Conservation (phyloP, 2,888 invertebrate genomes). For the Himalopsyche japonica region DNA sequence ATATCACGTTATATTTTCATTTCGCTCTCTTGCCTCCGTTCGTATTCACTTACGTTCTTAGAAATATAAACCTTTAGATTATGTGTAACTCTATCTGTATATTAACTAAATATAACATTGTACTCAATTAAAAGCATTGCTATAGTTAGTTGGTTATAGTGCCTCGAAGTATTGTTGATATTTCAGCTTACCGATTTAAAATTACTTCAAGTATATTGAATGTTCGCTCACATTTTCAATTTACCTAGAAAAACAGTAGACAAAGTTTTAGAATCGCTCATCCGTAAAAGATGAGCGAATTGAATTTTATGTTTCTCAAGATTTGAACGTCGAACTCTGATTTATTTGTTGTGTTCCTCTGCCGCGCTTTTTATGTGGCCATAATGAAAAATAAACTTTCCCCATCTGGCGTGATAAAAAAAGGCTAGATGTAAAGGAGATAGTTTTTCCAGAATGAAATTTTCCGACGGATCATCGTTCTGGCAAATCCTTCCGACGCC, state of each 20-base stretch:
- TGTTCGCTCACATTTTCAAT: background rate
- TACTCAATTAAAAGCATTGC: no score
- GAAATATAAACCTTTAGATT: no score
- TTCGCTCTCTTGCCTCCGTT: no score
- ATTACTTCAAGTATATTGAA: no score
- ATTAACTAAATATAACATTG: no score
- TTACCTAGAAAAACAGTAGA: background rate
- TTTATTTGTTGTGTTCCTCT: slow-evolving; percentile 22
- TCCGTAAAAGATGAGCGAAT: slow-evolving; percentile 7
- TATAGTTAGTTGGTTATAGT: no score
- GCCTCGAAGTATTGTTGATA: no score
- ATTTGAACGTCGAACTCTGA: slow-evolving; percentile 22
- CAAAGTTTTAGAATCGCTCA: background rate
- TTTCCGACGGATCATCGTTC: background rate
- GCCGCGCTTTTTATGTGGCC: background rate
- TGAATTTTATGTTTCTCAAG: slow-evolving; percentile 25
- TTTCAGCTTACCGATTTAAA: no score
- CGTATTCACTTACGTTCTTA: no score
- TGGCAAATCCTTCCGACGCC: background rate
- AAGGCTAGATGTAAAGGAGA: background rate
- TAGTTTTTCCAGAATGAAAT: background rate
- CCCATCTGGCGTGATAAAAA: background rate
- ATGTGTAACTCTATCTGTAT: no score
- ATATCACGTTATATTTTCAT: no score
- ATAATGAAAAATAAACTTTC: slow-evolving; percentile 25